Evolutionary conservation across 2,113 vertebrate species (phyloP), one percentile per base, ranked within the genome.

Genomic region (Meles meles): DNA sequence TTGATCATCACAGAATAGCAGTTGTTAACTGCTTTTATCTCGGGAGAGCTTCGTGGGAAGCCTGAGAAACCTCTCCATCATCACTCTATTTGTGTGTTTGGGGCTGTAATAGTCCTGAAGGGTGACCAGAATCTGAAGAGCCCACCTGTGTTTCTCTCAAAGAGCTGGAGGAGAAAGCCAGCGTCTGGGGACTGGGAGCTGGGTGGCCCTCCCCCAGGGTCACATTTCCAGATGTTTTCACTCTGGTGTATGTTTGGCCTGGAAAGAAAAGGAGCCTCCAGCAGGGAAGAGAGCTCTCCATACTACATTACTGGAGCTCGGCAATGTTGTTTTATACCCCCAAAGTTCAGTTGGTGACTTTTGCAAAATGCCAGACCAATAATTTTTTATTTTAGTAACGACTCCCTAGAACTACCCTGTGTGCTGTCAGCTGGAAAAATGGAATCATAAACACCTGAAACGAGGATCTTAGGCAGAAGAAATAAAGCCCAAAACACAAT

Each of bases 1-100:
- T 69, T 96, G n/a, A 81, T 88, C 88, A 15, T 63, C 91, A 72
- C 0, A 12, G 81, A 93, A 87, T 49, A 86, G 47, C n/a, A 12
- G 20, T 23, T 74, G 71, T n/a, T 80, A 74, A 55, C 23, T 18
- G 84, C 81, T 71, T 87, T 88, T 34, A 47, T 88, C 47, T 57
- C 63, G 0, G 93, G 88, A 69, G 42, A 21, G 61, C 37, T 57
- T 71, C 25, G 0, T 0, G 6, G 47, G 80, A n/a, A 49, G 86
- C 65, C 47, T 3, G 6, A 4, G 11, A 39, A 69, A 29, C 65
- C 42, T 29, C 91, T 88, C 82, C 2, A 5, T 37, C 74, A 31
- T n/a, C 57, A 44, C 39, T 1, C 44, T 27, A 27, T 44, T n/a
- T 17, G 88, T 61, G 83, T 47, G 57, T 69, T 20, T 44, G 20